Evolutionary conservation across 2,113 vertebrate genomes (phyloP), one percentile per base, ranked within the genome.

Genomic region (Phocoena sinus): DNA sequence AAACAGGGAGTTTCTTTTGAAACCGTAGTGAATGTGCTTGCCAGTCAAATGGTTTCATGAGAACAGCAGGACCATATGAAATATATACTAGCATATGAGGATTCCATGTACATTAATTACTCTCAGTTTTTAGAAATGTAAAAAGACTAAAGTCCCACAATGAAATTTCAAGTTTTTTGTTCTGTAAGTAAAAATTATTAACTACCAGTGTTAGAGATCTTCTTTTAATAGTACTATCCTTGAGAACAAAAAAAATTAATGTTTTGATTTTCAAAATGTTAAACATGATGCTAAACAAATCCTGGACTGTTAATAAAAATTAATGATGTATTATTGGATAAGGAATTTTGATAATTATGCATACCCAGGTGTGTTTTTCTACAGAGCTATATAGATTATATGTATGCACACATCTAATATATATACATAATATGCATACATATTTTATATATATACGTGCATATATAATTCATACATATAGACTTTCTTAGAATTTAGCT

Each of bases 301-400:
- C 90, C 84, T 96, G 76, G 38, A 96, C 76, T 96, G 58, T 88
- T 97, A 97, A 97, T 97, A 98, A 98, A 97, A 97, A 91, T 97
- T 96, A 91, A 93, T 97, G 67, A 92, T 97, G 41, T 83, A 91
- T 89, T 96, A 92, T 79, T 95, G 70, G 79, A 91, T 96, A 95
- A 97, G 80, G 53, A 92, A 95, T 97, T 94, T 95, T 85, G 38
- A 94, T 96, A 94, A 95, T 92, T 93, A 87, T 93, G 95, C 50
- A 96, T 95, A 95, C 28, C 44, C 25, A 94, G 94, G 36, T 94
- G 50, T 95, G 74, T 96, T 97, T 94, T 96, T 94, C 60, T 70
- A 91, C 33, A 88, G 33, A 97, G 26, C 31, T 89, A 63, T 63
- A 60, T 56, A 90, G 33, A 88, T 76, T 81, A 91, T 68, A 89